A percentile compares a stretch with the other conserved stretches of the same genome.
These are phyloP conservation scores for Stramonita haemastoma DNA, from an alignment of 2,888 invertebrate species.

Conservation along the genomic window DNA sequence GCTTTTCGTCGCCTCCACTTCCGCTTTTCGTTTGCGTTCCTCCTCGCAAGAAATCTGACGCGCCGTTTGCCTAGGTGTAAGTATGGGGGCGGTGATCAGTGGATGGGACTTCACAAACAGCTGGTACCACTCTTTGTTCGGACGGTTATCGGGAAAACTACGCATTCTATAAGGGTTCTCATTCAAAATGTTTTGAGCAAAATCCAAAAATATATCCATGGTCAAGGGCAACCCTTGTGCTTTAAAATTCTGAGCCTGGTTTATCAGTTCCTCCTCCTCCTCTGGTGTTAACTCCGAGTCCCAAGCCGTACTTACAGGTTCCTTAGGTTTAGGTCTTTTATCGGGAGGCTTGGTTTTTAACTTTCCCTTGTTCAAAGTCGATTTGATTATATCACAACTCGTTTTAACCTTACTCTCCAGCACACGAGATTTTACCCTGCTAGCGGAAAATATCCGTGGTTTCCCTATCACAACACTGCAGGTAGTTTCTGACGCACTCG, in stretches of 20 bases:
- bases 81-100: slow-evolving; percentile 24
- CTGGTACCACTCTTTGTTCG: slow-evolving; percentile 41
- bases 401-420: slow-evolving; percentile 24
- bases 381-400: slow-evolving; percentile 23
- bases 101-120: slow-evolving; percentile 31
- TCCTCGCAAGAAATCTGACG: slow-evolving; percentile 36
- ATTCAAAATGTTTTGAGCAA: slow-evolving; percentile 35
- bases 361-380: neutral
- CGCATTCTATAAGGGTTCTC: slow-evolving; percentile 30
- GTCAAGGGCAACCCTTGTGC: slow-evolving; percentile 31
- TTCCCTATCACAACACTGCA: slow-evolving; percentile 4
- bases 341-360: neutral
- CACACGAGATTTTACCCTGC: slow-evolving; percentile 20
- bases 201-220: slow-evolving; percentile 41
- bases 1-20: slow-evolving; percentile 15
- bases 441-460: slow-evolving; percentile 30
- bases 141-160: slow-evolving; percentile 38
- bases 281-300: slow-evolving; percentile 38
- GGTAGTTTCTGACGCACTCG: neutral
- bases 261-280: slow-evolving; percentile 31
- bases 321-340: slow-evolving; percentile 27
- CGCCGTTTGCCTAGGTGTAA: slow-evolving; percentile 34
- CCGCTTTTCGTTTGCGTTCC: slow-evolving; percentile 36
- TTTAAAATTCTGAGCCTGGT: slow-evolving; percentile 31
- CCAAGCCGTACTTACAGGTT: neutral